phyloP scores from a whole-genome alignment of 2,113 vertebrate genomes.

The Cervus canadensis region DNA sequence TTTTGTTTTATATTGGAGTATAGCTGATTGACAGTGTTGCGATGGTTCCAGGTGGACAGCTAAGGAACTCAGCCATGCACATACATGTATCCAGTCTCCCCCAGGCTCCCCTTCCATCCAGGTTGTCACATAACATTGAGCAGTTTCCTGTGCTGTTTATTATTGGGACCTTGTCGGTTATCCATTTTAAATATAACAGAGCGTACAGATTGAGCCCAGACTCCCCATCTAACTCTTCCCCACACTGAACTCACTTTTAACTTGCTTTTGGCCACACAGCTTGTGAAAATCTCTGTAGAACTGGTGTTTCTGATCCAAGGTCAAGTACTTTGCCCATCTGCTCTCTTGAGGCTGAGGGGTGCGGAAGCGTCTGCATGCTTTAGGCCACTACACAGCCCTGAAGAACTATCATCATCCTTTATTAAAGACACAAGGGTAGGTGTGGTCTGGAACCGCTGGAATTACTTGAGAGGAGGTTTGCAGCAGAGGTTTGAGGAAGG shows the following conservation, averaged over 20 bases:
- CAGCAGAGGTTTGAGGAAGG: background rate
- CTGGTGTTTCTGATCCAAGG: background rate
- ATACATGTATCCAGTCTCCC: background rate
- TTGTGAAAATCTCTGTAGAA: background rate
- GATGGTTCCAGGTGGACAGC: background rate
- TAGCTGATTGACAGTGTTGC: background rate
- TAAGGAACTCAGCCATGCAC: background rate
- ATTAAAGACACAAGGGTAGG: background rate
- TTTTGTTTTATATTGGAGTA: background rate
- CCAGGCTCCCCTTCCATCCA: background rate
- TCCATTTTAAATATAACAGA: background rate
- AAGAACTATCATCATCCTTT: background rate
- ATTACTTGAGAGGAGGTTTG: background rate
- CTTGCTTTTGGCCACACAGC: background rate
- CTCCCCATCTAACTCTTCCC: background rate
- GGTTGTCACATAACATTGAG: background rate
- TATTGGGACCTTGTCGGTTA: background rate
- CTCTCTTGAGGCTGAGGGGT: background rate
- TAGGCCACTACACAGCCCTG: background rate
- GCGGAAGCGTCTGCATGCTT: fast-evolving
- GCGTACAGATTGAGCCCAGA: background rate
- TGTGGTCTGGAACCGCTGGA: background rate
- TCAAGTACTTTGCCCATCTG: fast-evolving
- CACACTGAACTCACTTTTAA: background rate
- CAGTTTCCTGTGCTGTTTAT: background rate